Evolutionary conservation across 2,888 invertebrate species (phyloP).

Genomic region (Xestoiulus laeticollis): DNA sequence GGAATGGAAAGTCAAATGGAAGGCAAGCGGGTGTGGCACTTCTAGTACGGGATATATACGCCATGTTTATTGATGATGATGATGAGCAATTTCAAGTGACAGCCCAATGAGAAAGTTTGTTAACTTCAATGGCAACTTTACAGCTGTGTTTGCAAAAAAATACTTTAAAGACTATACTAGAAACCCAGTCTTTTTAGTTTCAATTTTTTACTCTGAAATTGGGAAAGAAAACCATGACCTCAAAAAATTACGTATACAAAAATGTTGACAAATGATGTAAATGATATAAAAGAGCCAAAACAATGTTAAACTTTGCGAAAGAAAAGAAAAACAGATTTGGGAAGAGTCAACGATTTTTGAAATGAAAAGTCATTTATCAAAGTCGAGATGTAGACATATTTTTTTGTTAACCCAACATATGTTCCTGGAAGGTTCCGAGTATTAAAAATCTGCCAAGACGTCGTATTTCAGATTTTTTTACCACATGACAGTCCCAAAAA

Average conservation of each 20-base stretch:
- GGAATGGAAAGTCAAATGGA: neutral
- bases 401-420: neutral
- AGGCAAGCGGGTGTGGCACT: neutral
- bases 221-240: neutral
- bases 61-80: constrained; percentile 31
- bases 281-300: constrained; percentile 10
- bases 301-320: neutral
- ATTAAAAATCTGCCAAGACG: neutral
- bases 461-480: neutral
- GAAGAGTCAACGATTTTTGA: neutral
- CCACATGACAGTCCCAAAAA: neutral
- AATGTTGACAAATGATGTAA: neutral
- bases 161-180: neutral
- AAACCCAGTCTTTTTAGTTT: neutral
- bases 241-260: neutral
- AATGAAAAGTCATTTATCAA: constrained; percentile 29
- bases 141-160: neutral
- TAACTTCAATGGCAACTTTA: neutral
- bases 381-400: neutral
- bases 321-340: neutral
- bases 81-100: constrained; percentile 22
- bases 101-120: neutral
- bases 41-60: neutral
- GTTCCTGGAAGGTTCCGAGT: neutral
- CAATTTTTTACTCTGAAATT: neutral